Evolutionary conservation across 2,113 vertebrate genomes (phyloP), one percentile per base, ranked within the genome.

Genomic region (Corydoras sp.): DNA sequence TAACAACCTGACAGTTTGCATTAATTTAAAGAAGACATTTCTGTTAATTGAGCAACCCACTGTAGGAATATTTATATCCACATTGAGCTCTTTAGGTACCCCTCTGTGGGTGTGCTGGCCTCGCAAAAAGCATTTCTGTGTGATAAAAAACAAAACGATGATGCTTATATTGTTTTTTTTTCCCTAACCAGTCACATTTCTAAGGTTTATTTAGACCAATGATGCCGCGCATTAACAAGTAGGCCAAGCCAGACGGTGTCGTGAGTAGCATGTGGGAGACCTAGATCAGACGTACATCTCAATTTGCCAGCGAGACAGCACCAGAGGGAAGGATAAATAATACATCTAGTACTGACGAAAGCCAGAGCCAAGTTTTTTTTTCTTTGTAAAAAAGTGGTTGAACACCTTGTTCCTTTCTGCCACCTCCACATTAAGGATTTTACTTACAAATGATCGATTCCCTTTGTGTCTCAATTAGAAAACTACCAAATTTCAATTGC

Each of bases 291-390:
- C 62, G 29, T 71, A 74, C 29, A 50, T 73, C 70, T 74, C 75
- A 69, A 69, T 77, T 71, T 72, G 56, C 49, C 24, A 9, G 43
- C 14, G 43, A 77, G 65, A 69, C 67, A 62, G 54, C 50, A 63
- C 65, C 65, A 50, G 67, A 65, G 77, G 49, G 35, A 32, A 18
- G 43, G 49, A 82, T 82, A 72, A 80, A 83, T 84, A 82, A 81
- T 77, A 71, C 69, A 83, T 65, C 61, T 68, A 74, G 76, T 72
- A 72, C 61, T 69, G 80, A 68, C 73, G 68, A 75, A 78, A 74
- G 64, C 71, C 72, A 29, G 62, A 77, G 76, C 71, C 62, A 53
- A 2, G 58, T 61, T 35, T 9, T 74, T 79, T 69, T 77, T 9
- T 74, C 79, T 69, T 76, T 78, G 60, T 35, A 32, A 61, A 50